These are phyloP conservation scores for Ophion ventricosus DNA, from an alignment of 2,888 invertebrate genomes.

Conservation along the genomic window DNA sequence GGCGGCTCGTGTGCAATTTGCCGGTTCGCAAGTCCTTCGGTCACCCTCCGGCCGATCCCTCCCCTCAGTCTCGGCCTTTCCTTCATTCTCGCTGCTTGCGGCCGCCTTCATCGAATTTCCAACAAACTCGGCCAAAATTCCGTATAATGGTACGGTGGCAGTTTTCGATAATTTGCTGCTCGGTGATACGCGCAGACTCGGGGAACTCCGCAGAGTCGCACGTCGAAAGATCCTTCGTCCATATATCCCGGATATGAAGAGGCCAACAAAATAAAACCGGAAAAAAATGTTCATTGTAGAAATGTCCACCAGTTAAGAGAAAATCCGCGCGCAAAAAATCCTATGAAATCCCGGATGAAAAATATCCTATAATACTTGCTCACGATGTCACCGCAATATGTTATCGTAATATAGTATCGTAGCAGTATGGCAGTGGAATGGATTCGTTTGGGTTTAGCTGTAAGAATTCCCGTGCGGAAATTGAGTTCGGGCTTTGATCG, in stretches of 20 bases:
- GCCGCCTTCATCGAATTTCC: conserved; percentile 1
- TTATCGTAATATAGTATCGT: no score
- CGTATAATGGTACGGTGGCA: background rate
- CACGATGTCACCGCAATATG: no score
- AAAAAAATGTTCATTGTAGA: background rate
- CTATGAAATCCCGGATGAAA: no score
- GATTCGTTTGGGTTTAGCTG: no score
- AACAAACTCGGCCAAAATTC: conserved; percentile 7
- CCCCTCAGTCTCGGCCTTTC: background rate
- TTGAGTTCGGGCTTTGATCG: no score
- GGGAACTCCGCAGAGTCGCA: background rate
- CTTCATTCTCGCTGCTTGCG: background rate
- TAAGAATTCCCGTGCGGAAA: no score
- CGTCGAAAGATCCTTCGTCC: background rate
- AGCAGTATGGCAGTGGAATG: no score
- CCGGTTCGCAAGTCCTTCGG: conserved; percentile 26
- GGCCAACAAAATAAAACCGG: background rate
- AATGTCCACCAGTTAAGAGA: no score
- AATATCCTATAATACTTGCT: no score
- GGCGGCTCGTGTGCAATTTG: conserved; percentile 50
- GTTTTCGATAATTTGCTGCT: background rate
- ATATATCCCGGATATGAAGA: background rate
- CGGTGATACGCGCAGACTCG: background rate
- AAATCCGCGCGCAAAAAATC: no score
- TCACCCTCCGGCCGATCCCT: conserved; percentile 40